A percentile compares a stretch with the other conserved stretches of the same genome.
Evolutionary conservation across 2,888 invertebrate genomes (phyloP).

Genomic region (Apodemia mormo): DNA sequence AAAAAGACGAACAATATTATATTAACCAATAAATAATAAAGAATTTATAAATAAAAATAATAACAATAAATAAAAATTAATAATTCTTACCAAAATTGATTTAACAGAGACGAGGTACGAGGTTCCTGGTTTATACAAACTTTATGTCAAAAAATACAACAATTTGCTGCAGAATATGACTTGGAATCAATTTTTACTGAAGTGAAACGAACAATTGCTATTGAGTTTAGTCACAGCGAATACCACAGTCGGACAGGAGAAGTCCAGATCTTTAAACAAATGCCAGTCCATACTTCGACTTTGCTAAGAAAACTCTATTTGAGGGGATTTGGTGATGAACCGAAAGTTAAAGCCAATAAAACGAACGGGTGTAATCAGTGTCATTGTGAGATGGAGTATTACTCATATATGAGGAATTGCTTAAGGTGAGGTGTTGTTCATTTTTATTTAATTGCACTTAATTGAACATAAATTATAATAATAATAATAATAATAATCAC

Average conservation of each 20-base stretch:
- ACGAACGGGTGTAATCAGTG: conserved; percentile 21
- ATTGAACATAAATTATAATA: too few species aligned
- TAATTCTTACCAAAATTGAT: too few species aligned
- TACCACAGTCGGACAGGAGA: conserved; percentile 48
- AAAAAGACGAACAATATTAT: too few species aligned
- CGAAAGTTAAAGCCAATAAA: background rate
- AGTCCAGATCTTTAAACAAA: conserved; percentile 54
- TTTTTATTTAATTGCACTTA: too few species aligned
- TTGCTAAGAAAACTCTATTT: conserved; percentile 58
- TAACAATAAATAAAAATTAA: too few species aligned
- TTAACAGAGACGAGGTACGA: conserved; percentile 49
- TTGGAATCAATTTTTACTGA: conserved; percentile 61
- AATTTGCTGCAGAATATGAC: conserved; percentile 48
- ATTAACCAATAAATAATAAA: too few species aligned
- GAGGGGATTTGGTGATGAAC: conserved; percentile 40
- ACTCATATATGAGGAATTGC: conserved; percentile 52
- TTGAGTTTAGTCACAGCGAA: conserved; percentile 49
- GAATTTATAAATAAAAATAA: too few species aligned
- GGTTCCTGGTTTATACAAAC: conserved; percentile 71
- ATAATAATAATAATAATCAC: too few species aligned
- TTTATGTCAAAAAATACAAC: conserved; percentile 56
- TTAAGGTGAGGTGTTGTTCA: conserved; percentile 49
- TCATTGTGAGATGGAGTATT: conserved; percentile 50
- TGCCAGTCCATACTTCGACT: conserved; percentile 54
- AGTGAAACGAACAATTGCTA: conserved; percentile 60